These are phyloP conservation scores for Podargus strigoides DNA, from an alignment of 2,797 vertebrate species.

Conservation along the genomic window DNA sequence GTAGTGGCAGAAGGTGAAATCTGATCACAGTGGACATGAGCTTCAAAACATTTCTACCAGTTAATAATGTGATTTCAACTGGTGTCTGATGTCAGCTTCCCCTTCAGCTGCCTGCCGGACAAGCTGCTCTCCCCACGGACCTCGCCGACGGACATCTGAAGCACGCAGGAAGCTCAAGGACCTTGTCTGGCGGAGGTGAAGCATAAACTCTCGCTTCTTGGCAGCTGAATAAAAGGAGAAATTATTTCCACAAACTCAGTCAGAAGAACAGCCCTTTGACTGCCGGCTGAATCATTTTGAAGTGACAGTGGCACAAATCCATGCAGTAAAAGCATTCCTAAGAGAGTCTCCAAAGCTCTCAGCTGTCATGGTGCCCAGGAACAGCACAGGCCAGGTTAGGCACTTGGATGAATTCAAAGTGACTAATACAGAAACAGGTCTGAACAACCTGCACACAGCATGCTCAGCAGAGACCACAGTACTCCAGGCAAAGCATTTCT, in stretches of 20 bases:
- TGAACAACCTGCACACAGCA: neutral
- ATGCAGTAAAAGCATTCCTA: neutral
- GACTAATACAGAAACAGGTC: conserved; percentile 34
- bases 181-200: neutral
- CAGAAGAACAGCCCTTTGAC: conserved; percentile 26
- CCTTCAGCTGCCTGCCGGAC: neutral
- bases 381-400: conserved; percentile 24
- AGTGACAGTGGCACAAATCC: conserved; percentile 29
- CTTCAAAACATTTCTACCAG: conserved; percentile 10
- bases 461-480: neutral
- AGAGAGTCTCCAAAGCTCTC: neutral
- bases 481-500: neutral
- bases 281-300: neutral
- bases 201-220: conserved; percentile 30
- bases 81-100: conserved; percentile 7
- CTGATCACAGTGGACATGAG: neutral
- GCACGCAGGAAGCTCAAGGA: neutral
- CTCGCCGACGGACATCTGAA: neutral
- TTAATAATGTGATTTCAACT: conserved; percentile 16
- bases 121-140: neutral
- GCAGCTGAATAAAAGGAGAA: conserved; percentile 43
- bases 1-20: conserved; percentile 2
- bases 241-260: neutral
- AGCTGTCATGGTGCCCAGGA: neutral
- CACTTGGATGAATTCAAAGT: conserved; percentile 51